These are phyloP conservation scores for Novumbra hubbsi DNA, from an alignment of 2,797 vertebrate species.

Conservation along the genomic window DNA sequence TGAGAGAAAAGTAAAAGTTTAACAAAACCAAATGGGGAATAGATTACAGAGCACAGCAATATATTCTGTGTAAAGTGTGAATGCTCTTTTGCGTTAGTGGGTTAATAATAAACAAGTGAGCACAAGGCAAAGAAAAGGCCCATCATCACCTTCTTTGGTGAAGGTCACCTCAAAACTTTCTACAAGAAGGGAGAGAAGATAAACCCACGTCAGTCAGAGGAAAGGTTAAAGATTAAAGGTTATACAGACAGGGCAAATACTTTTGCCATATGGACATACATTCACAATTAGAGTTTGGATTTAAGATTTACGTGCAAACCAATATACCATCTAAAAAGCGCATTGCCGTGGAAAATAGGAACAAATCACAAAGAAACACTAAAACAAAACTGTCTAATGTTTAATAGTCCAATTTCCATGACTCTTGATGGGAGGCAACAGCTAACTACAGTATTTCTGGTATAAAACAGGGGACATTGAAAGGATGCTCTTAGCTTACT, in stretches of 20 bases:
- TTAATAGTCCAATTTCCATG: neutral
- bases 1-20: constrained; percentile 51
- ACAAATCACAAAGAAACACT: constrained; percentile 26
- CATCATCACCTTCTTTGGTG: constrained; percentile 99
- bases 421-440: constrained; percentile 27
- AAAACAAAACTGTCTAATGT: no score
- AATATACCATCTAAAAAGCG: constrained; percentile 17
- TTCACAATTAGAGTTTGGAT: constrained; percentile 24
- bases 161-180: constrained; percentile 99
- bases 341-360: constrained; percentile 32
- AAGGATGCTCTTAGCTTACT: neutral
- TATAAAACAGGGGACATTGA: neutral
- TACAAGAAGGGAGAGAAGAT: constrained; percentile 97
- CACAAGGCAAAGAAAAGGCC: constrained; percentile 93
- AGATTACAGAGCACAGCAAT: constrained; percentile 81
- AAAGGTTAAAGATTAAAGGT: constrained; percentile 73
- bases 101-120: constrained; percentile 85
- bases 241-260: constrained; percentile 58
- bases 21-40: constrained; percentile 57
- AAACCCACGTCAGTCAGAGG: constrained; percentile 93
- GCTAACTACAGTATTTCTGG: constrained; percentile 11
- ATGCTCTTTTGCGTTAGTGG: constrained; percentile 97
- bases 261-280: constrained; percentile 38
- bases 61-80: constrained; percentile 88
- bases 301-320: constrained; percentile 6